Evolutionary conservation across 2,113 vertebrate species (phyloP), one percentile per base, ranked within the genome.

Genomic region (Lota lota): DNA sequence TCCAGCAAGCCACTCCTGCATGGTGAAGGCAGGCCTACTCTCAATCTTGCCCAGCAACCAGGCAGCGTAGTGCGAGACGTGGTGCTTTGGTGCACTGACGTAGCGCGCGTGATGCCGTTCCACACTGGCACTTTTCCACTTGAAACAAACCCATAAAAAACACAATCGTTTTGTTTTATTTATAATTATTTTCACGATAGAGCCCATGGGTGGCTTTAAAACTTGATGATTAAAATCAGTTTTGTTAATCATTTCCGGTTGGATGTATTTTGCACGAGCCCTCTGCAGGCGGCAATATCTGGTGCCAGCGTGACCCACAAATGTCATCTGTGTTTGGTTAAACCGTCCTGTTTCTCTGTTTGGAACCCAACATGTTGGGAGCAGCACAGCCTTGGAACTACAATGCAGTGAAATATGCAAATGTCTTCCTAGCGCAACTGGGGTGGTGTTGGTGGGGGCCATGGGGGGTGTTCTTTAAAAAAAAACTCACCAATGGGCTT

Each of bases 11-110:
- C 78, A 77, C 79, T 79, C 79, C 74, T 67, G 83, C 22, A 70
- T 24, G 77, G 21, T 18, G 56, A 72, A 81, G 82, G 82, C 81
- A 75, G 82, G 73, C 76, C 70, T n/a, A 18, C 51, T 65, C 47
- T 12, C 53, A 75, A 73, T 50, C 85, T 88, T 90, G 84, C 88
- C 88, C 87, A 86, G 87, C 87, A 90, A 90, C 88, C 85, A 73
- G 73, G 78, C 78, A 66, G 61, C 10, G 75, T 33, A 17, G 50
- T 47, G 51, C 51, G 61, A 56, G 62, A 19, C 24, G 24, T 63
- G 60, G 75, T 54, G 66, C 67, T 50, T 4, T 66, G 63, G 40
- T 24, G 76, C 72, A 70, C 63, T 61, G 51, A 50, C 28, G 36
- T 18, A 20, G 36, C 47, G 2, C 60, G 19, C 63, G 4, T 67